phyloP scores from a whole-genome alignment of 2,113 vertebrate genomes.

The Gallinago undulata region DNA sequence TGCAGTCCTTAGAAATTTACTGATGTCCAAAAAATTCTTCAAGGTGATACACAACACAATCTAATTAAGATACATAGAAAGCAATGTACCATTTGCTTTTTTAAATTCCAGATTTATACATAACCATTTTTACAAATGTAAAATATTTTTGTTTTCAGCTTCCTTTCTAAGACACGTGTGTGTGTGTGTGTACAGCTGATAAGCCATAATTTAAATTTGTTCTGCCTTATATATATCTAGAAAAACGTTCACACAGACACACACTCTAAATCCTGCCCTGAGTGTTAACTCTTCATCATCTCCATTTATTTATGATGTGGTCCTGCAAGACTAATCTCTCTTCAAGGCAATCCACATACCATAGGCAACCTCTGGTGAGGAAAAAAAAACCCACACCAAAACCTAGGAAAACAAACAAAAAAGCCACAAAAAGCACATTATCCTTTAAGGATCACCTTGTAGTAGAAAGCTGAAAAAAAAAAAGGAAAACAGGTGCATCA shows the following conservation, averaged over 20 bases:
- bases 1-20: conserved; percentile 9
- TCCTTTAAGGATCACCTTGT: not conserved
- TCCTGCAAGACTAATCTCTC: not conserved
- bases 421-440: not conserved
- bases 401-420: not conserved
- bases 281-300: not conserved
- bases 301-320: not conserved
- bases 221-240: not conserved
- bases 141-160: not conserved
- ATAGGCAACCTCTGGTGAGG: not conserved
- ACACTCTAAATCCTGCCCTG: not conserved
- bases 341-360: not conserved
- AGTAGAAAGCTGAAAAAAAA: not conserved
- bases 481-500: not conserved
- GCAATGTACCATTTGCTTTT: not conserved
- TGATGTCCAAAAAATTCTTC: conserved; percentile 38
- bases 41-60: conserved; percentile 8
- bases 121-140: not conserved
- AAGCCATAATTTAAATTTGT: not conserved
- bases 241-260: not conserved
- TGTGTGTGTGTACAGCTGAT: not conserved
- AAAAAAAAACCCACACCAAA: not conserved
- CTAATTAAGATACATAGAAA: conserved; percentile 32
- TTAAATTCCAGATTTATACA: not conserved
- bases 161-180: not conserved